phyloP scores from a whole-genome alignment of 2,797 vertebrate species.

The Parauchenoglanis punctatus region DNA sequence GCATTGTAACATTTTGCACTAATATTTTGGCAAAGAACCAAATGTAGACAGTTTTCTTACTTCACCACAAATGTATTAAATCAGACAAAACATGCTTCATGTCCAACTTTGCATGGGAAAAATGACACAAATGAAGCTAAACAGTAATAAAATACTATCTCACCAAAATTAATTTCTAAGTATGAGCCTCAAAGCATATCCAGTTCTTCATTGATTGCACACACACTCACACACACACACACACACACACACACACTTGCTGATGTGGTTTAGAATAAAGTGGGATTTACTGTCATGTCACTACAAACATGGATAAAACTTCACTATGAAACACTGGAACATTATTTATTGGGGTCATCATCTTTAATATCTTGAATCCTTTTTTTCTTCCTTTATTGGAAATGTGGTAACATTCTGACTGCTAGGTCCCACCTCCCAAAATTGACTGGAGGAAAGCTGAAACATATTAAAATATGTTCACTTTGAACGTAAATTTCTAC shows the following conservation, averaged over 20 bases:
- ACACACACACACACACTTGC: neutral
- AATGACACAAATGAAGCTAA: neutral
- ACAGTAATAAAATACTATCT: neutral
- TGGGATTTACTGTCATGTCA: neutral
- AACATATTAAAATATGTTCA: neutral
- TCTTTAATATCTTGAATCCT: neutral
- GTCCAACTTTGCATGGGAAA: too few relatives aligned
- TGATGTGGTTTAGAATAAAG: neutral
- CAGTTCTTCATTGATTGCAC: neutral
- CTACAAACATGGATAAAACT: neutral
- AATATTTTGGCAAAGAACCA: neutral
- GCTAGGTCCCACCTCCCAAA: neutral
- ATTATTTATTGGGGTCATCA: neutral
- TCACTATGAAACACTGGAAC: neutral
- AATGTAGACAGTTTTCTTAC: slow-evolving; percentile 12
- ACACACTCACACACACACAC: too few relatives aligned
- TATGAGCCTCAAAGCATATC: neutral
- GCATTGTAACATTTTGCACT: neutral
- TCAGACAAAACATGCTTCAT: neutral
- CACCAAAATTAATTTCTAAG: neutral
- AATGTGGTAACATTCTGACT: neutral
- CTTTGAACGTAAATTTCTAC: neutral
- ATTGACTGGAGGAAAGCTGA: neutral
- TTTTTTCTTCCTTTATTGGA: neutral
- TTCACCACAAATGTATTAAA: neutral